Percentiles rank a stretch among this genome's conserved stretches.
phyloP scores from a whole-genome alignment of 1,140 invertebrate species.

The Archivesica marissinica region DNA sequence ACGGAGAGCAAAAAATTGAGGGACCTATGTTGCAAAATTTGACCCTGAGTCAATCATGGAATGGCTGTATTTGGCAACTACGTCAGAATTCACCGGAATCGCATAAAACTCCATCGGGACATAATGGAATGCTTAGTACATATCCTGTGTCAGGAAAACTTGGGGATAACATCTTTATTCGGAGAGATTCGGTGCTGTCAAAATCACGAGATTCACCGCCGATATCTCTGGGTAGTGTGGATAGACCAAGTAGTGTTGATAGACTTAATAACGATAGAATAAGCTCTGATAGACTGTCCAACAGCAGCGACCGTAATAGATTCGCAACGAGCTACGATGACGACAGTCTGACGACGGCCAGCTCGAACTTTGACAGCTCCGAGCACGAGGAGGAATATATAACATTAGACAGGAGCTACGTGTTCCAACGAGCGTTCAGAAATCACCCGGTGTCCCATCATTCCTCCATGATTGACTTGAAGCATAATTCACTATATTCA shows the following conservation, averaged over 20 bases:
- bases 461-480: constrained; percentile 61
- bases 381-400: constrained; percentile 71
- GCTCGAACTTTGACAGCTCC: constrained; percentile 61
- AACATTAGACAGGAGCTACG: constrained; percentile 70
- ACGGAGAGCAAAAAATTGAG: constrained; percentile 51
- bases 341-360: constrained; percentile 60
- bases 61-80: constrained; percentile 60
- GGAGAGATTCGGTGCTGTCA: constrained; percentile 29
- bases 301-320: constrained; percentile 51
- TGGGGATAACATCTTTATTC: not conserved
- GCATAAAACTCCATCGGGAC: not conserved
- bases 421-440: constrained; percentile 35
- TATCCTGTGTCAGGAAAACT: constrained; percentile 40
- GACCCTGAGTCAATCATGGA: constrained; percentile 57
- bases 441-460: constrained; percentile 32
- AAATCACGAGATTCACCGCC: constrained; percentile 57
- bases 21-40: constrained; percentile 54
- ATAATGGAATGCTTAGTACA: constrained; percentile 49
- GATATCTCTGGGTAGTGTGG: constrained; percentile 46
- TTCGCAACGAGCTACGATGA: constrained; percentile 55
- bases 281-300: constrained; percentile 48
- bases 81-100: constrained; percentile 13
- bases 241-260: constrained; percentile 48
- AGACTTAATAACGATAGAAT: constrained; percentile 41
- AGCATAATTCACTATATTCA: constrained; percentile 58